Evolutionary conservation across 2,797 vertebrate species (phyloP), one percentile per base, ranked within the genome.

Genomic region (Jordanella pulchra): DNA sequence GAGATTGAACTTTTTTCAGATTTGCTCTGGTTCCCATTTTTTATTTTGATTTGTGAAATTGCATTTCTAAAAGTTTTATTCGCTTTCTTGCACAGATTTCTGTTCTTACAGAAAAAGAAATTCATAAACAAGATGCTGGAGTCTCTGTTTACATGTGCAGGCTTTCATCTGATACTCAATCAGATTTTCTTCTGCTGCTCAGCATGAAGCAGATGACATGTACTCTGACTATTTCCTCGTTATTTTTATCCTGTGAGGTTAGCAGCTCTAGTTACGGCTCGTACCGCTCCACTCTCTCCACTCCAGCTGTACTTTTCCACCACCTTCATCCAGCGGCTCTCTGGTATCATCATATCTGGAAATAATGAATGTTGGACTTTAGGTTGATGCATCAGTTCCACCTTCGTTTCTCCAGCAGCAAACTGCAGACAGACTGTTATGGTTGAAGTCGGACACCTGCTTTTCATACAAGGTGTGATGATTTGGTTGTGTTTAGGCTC

Each of bases 231-330:
- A 60, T 88, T 86, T 83, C 66, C 64, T 78, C 28, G 90, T 93
- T 95, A 94, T 95, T 94, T 94, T 93, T 94, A 94, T 89, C 93
- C 71, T 76, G 44, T 5, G 71, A 83, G 71, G 77, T 73, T 79
- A 66, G 73, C 74, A 86, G 88, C 92, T 94, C 90, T 92, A 84
- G 92, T 94, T 94, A 92, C 92, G 72, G 71, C 78, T 67, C 17
- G 56, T 63, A 50, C 39, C 25, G 58, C 76, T 79, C 69, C 44
- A 47, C 72, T 51, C 71, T 75, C 79, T 0, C 32, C 76, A 78
- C 53, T 85, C 32, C 72, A 69, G 87, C 84, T 86, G 82, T 92
- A 88, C 50, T 89, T 93, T 94, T 92, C 89, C 91, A 88, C 81
- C 69, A 50, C 77, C 58, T 68, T 76, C 55, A 45, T 74, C 84